phyloP scores from a whole-genome alignment of 2,797 vertebrate species.

The Clangula hyemalis region DNA sequence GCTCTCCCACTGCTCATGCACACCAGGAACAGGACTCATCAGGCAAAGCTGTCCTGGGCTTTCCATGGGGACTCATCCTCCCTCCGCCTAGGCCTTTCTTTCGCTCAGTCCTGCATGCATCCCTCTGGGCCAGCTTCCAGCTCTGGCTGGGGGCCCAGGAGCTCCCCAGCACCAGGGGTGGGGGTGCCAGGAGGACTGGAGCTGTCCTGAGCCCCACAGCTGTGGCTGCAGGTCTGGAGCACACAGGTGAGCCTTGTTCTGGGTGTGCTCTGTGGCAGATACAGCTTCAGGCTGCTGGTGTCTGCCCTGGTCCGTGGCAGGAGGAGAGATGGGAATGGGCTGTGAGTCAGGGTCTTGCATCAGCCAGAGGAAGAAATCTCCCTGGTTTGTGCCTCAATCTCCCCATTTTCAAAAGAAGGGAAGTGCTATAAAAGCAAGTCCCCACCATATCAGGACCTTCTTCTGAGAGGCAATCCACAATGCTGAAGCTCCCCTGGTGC shows the following conservation, averaged over 20 bases:
- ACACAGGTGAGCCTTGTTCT: neutral
- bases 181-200: neutral
- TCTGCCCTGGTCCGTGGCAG: neutral
- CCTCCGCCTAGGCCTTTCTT: accelerated
- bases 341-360: neutral
- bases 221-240: neutral
- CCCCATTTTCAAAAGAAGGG: neutral
- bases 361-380: neutral
- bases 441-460: neutral
- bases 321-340: accelerated
- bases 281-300: neutral
- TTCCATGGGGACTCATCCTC: neutral
- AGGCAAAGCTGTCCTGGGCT: neutral
- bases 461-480: neutral
- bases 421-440: neutral
- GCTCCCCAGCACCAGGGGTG: neutral
- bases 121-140: accelerated
- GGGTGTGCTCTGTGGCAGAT: neutral
- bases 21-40: neutral
- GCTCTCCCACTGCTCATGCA: neutral
- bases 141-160: neutral
- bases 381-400: neutral
- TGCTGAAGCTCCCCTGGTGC: neutral
- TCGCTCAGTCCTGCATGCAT: accelerated
- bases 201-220: neutral